Evolutionary conservation across 2,113 vertebrate species (phyloP).

Genomic region (Haliaeetus leucogaster): DNA sequence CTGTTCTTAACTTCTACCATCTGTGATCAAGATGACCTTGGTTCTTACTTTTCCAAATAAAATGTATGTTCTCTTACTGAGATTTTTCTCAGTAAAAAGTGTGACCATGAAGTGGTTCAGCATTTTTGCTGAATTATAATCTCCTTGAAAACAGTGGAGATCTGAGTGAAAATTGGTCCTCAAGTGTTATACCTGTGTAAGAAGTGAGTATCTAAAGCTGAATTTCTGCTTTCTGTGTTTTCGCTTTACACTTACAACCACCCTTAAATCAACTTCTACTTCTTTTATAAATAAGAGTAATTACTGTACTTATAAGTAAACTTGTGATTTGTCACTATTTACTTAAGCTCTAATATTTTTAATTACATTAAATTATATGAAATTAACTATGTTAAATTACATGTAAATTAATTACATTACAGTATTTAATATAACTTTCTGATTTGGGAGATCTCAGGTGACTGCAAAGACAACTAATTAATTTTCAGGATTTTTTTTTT

Average conservation of each 20-base stretch:
- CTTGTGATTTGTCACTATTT: background rate
- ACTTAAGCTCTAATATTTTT: background rate
- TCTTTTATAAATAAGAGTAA: background rate
- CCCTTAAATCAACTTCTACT: background rate
- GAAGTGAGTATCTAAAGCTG: background rate
- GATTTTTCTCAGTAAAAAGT: background rate
- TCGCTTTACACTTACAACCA: background rate
- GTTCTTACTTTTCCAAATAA: conserved; percentile 1
- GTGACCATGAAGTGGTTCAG: background rate
- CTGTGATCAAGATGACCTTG: conserved; percentile 2
- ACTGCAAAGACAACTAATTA: background rate
- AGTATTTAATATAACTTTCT: background rate
- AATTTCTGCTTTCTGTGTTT: background rate
- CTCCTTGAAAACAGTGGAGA: background rate
- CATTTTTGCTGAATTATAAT: background rate
- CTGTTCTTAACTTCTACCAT: background rate
- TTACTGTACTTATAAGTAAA: background rate
- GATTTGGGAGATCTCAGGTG: background rate
- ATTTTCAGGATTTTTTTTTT: background rate
- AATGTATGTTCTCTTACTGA: background rate
- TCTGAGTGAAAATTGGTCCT: background rate
- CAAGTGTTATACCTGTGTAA: background rate
- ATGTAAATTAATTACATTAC: background rate
- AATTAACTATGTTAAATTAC: background rate
- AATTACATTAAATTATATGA: background rate